phyloP scores from a whole-genome alignment of 2,113 vertebrate species.

The Plecotus auritus region DNA sequence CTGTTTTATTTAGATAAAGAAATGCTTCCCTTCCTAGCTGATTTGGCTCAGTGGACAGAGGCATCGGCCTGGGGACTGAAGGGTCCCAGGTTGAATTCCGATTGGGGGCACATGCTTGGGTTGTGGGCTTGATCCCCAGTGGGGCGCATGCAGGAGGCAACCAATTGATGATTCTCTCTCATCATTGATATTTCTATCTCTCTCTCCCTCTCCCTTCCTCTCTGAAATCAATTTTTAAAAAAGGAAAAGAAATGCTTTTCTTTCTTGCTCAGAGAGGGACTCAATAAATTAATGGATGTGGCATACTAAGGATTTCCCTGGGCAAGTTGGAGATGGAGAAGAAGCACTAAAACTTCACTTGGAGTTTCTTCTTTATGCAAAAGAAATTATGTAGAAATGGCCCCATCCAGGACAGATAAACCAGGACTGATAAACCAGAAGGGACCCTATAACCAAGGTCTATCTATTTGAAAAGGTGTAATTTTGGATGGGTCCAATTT shows the following conservation, averaged over 20 bases:
- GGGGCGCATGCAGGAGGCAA: too few species aligned
- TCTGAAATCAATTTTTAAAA: too few species aligned
- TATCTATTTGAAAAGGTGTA: neutral
- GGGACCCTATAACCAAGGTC: neutral
- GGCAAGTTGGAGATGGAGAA: neutral
- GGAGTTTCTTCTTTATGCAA: neutral
- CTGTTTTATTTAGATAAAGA: neutral
- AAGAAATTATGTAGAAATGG: neutral
- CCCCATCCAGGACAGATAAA: neutral
- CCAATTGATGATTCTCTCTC: too few species aligned
- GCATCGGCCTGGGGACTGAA: too few species aligned
- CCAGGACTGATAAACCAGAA: neutral
- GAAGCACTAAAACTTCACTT: neutral
- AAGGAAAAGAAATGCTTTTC: neutral
- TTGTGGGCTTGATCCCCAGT: too few species aligned
- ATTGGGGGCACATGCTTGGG: too few species aligned
- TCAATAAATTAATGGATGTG: neutral
- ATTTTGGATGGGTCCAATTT: neutral
- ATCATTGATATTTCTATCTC: too few species aligned
- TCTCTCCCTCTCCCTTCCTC: too few species aligned
- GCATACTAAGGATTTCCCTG: neutral
- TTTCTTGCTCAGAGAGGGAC: neutral
- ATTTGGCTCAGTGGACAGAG: too few species aligned
- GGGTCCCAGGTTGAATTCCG: too few species aligned
- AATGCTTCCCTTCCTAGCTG: neutral